Evolutionary conservation across 2,888 invertebrate species (phyloP), one percentile per base, ranked within the genome.

Genomic region (Koerneria pararmatus): DNA sequence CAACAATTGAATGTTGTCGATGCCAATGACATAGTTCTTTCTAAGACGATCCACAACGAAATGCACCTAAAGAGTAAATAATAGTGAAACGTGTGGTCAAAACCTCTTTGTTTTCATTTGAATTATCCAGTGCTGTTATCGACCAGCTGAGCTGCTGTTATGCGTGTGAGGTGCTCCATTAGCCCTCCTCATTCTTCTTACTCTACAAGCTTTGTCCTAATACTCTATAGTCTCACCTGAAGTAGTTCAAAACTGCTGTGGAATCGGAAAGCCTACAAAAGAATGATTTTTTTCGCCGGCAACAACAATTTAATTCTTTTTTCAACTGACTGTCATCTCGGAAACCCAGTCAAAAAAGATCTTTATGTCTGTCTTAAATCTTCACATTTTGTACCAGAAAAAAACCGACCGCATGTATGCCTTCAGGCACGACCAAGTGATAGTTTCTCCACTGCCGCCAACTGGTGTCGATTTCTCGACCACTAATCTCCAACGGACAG

Each of bases 1-100:
- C 58, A 79, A 57, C 8, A 80, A 57, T 56, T 77, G 79, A 29
- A 80, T 74, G 56, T 80, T 73, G 67, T 81, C 80, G 27, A 81
- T 29, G 0, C 80, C 80, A 32, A 81, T 78, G 0, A 70, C 75
- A 58, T 79, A 80, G 65, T 81, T 81, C 24, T 77, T 70, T 19
- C 71, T 69, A 1, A 81, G 70, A 22, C 73, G 67, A 54, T 81
- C 80, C 19, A 74, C 81, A n/a, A 81, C 71, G 48, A 81, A 78
- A 53, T 78, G 74, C 6, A 80, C 53, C 79, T 79, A 67, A 24
- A 74, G 66, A 49, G n/a, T 22, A 41, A 24, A 27, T 51, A n/a
- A 41, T n/a, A 11, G 46, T 15, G 11, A 37, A 4, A n/a, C n/a
- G n/a, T n/a, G n/a, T n/a, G n/a, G n/a, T n/a, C n/a, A n/a, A n/a